Evolutionary conservation across 2,113 vertebrate genomes (phyloP).

Genomic region (Platysteira castanea): DNA sequence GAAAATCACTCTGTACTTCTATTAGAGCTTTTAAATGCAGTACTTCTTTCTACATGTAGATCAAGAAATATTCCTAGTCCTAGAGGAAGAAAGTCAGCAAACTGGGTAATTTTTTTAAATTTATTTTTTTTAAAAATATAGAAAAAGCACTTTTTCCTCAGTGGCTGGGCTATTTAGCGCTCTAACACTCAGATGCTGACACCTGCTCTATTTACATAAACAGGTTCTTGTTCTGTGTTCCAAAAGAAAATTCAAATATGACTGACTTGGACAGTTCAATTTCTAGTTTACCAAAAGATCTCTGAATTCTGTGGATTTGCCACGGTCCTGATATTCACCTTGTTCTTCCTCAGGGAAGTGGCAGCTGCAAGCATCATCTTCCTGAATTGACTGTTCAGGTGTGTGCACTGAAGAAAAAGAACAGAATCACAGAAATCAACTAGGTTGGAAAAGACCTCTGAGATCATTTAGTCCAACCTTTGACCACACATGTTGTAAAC

Average conservation of each 20-base stretch:
- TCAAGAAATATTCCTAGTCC: not conserved
- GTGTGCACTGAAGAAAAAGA: slow-evolving; percentile 29
- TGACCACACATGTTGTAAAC: accelerated
- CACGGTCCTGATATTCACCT: slow-evolving; percentile 63
- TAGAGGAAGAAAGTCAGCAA: not conserved
- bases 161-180: not conserved
- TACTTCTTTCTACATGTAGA: not conserved
- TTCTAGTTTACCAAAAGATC: not conserved
- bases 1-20: not conserved
- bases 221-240: not conserved
- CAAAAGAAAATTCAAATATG: not conserved
- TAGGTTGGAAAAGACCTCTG: not conserved
- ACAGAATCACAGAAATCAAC: not conserved
- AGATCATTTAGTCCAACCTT: not conserved
- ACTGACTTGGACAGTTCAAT: not conserved
- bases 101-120: not conserved
- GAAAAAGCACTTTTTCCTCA: not conserved
- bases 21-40: not conserved
- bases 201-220: not conserved
- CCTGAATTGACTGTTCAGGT: slow-evolving; percentile 41
- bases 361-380: slow-evolving; percentile 81
- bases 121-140: not conserved
- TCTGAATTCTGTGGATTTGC: not conserved
- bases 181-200: not conserved
- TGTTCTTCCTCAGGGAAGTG: slow-evolving; percentile 87